Evolutionary conservation across 2,113 vertebrate genomes (phyloP).

Genomic region (Malaclemys terrapin): DNA sequence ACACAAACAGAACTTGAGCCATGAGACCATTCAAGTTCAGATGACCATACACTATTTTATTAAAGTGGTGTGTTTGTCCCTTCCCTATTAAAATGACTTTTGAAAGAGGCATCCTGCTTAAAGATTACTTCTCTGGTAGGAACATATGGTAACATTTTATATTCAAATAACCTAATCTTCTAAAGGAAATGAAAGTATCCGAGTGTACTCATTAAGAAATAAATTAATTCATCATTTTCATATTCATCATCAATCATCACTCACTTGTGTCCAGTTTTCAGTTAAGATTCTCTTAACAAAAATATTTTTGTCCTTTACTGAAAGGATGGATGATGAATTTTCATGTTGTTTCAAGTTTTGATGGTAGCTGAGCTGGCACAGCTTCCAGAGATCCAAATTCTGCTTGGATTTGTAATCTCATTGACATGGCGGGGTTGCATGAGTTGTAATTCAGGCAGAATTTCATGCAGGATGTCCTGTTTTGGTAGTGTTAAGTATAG

Average conservation of each 20-base stretch:
- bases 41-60: constrained; percentile 3
- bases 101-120: constrained; percentile 47
- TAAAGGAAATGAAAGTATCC: constrained; percentile 62
- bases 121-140: constrained; percentile 54
- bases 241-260: constrained; percentile 54
- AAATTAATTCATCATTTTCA: constrained; percentile 69
- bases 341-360: constrained; percentile 42
- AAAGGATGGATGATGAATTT: constrained; percentile 65
- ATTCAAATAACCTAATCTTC: constrained; percentile 69
- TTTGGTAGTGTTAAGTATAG: neutral
- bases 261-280: constrained; percentile 70
- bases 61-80: neutral
- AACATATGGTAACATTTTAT: constrained; percentile 50
- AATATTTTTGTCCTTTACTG: constrained; percentile 39
- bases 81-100: constrained; percentile 45
- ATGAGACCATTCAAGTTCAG: neutral
- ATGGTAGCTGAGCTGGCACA: constrained; percentile 36
- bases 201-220: constrained; percentile 73
- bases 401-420: neutral
- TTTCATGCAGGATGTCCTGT: neutral
- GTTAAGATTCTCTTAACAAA: constrained; percentile 44
- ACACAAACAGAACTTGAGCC: neutral
- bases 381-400: neutral
- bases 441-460: no score
- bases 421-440: neutral